phyloP scores from a whole-genome alignment of 2,888 invertebrate genomes.

The Agonopterix heracliana region DNA sequence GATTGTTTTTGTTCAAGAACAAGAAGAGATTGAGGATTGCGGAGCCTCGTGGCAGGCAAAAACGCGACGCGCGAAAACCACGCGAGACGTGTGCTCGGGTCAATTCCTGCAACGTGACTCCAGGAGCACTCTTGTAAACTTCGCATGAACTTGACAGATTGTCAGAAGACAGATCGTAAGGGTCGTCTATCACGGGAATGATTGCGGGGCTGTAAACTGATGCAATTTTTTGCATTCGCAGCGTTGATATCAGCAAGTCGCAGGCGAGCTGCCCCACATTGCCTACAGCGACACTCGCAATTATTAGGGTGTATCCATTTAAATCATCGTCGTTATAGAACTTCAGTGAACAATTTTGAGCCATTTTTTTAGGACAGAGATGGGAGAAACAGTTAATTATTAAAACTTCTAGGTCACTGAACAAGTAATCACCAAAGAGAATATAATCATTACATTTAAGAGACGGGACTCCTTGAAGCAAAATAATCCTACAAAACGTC shows the following conservation, averaged over 20 bases:
- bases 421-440: no score
- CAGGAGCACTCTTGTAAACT: constrained; percentile 78
- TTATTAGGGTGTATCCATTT: constrained; percentile 77
- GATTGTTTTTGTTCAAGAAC: no score
- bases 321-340: constrained; percentile 65
- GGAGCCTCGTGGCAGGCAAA: no score
- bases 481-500: no score
- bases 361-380: constrained; percentile 19
- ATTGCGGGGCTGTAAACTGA: constrained; percentile 84
- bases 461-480: no score
- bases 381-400: not conserved
- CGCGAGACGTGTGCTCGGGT: no score
- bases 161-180: constrained; percentile 78
- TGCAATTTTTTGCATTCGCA: constrained; percentile 81
- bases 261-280: constrained; percentile 92
- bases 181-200: constrained; percentile 87
- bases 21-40: no score
- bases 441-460: no score
- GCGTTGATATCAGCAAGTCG: constrained; percentile 87
- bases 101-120: no score
- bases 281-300: constrained; percentile 92
- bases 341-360: constrained; percentile 45
- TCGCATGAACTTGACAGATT: constrained; percentile 78
- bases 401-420: no score
- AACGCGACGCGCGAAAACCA: no score